Percentiles rank a stretch among this genome's conserved stretches.
These are phyloP conservation scores for Ligdia adustata DNA, from an alignment of 2,888 invertebrate genomes.

Conservation along the genomic window DNA sequence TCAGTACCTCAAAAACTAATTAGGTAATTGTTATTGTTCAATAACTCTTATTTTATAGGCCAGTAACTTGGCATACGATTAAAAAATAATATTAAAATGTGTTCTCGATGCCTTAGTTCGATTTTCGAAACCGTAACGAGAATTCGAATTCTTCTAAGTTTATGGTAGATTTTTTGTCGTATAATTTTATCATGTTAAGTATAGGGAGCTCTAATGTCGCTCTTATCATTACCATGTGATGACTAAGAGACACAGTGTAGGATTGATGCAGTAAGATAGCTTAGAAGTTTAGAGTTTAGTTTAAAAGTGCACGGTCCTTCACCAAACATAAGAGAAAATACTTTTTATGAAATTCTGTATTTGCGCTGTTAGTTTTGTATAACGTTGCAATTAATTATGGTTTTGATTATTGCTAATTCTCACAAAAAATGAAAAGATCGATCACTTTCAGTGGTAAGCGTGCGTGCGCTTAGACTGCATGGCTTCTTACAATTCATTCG, in stretches of 20 bases:
- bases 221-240: constrained; percentile 37
- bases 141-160: constrained; percentile 12
- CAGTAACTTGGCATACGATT: not conserved
- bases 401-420: too few species aligned
- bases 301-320: too few species aligned
- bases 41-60: constrained; percentile 8
- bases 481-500: too few species aligned
- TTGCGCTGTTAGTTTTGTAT: too few species aligned
- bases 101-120: not conserved
- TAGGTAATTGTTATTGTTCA: constrained; percentile 13
- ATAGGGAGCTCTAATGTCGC: constrained; percentile 42
- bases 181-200: constrained; percentile 38
- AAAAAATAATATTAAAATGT: not conserved
- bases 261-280: not conserved
- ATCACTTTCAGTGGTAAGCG: too few species aligned
- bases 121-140: constrained; percentile 11
- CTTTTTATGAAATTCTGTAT: too few species aligned
- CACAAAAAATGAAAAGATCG: too few species aligned
- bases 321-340: too few species aligned
- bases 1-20: constrained; percentile 12
- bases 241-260: constrained; percentile 9
- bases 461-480: too few species aligned
- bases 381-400: too few species aligned
- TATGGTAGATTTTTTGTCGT: constrained; percentile 19
- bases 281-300: too few species aligned